These are phyloP conservation scores for Paramormyrops kingsleyae DNA, from an alignment of 2,113 vertebrate species.

Conservation along the genomic window DNA sequence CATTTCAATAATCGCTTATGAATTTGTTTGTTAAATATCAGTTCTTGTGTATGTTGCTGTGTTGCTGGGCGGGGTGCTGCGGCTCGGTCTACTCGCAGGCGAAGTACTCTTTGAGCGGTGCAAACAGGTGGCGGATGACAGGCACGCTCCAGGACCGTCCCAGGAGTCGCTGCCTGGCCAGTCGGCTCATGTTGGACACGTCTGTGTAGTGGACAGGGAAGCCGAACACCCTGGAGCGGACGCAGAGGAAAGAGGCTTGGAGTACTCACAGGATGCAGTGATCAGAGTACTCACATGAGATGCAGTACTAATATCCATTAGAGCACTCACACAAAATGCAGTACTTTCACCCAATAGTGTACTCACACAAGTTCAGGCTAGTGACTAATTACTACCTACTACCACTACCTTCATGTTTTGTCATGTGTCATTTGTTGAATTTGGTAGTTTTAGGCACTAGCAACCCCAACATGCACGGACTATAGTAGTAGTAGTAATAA, in stretches of 20 bases:
- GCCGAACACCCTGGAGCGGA: conserved; percentile 76
- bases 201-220: conserved; percentile 98
- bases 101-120: conserved; percentile 96
- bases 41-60: conserved; percentile 36
- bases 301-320: not conserved
- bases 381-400: not conserved
- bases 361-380: not conserved
- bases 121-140: conserved; percentile 96
- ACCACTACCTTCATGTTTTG: not conserved
- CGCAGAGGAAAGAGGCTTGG: not conserved
- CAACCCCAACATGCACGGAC: not conserved
- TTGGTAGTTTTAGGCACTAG: not conserved
- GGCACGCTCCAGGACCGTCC: conserved; percentile 97
- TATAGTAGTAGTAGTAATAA: not conserved
- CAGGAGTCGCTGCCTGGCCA: conserved; percentile 93
- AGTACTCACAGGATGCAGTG: not conserved
- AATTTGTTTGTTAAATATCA: conserved; percentile 36
- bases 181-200: conserved; percentile 98
- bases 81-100: conserved; percentile 80
- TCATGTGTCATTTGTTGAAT: not conserved
- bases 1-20: conserved; percentile 38
- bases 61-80: conserved; percentile 35
- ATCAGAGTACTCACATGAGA: not conserved
- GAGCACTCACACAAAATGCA: not conserved
- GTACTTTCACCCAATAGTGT: not conserved